These are phyloP conservation scores for Corvus cornix DNA, from an alignment of 2,113 vertebrate species.

Conservation along the genomic window DNA sequence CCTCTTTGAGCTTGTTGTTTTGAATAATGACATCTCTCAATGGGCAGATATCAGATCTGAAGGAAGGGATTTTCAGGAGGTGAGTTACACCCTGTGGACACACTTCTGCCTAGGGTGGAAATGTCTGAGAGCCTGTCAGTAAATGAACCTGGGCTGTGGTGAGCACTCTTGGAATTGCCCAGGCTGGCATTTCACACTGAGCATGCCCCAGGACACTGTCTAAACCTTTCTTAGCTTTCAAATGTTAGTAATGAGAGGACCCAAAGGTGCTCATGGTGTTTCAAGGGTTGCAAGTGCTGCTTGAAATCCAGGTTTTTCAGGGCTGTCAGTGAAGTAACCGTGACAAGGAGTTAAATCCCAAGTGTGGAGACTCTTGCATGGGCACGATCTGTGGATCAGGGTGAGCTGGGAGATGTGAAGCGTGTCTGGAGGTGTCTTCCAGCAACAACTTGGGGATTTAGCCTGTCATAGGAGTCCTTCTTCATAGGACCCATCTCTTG, in stretches of 20 bases:
- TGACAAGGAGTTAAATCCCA: not conserved
- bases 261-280: not conserved
- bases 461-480: not conserved
- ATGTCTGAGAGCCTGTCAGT: not conserved
- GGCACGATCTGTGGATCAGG: rapidly evolving
- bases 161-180: not conserved
- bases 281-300: not conserved
- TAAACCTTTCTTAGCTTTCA: not conserved
- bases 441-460: not conserved
- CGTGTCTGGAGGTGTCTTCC: not conserved
- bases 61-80: not conserved
- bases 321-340: not conserved
- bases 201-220: not conserved
- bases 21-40: not conserved
- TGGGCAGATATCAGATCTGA: not conserved
- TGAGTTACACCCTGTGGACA: not conserved
- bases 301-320: not conserved
- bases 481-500: not conserved
- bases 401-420: not conserved
- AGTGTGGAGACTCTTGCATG: rapidly evolving
- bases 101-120: not conserved
- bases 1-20: not conserved
- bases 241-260: not conserved
- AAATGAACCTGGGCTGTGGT: not conserved
- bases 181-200: not conserved